A percentile compares a stretch with the other conserved stretches of the same genome.
Conservation (phyloP, 2,113 vertebrate species). For the Rousettus leschenaultii region DNA sequence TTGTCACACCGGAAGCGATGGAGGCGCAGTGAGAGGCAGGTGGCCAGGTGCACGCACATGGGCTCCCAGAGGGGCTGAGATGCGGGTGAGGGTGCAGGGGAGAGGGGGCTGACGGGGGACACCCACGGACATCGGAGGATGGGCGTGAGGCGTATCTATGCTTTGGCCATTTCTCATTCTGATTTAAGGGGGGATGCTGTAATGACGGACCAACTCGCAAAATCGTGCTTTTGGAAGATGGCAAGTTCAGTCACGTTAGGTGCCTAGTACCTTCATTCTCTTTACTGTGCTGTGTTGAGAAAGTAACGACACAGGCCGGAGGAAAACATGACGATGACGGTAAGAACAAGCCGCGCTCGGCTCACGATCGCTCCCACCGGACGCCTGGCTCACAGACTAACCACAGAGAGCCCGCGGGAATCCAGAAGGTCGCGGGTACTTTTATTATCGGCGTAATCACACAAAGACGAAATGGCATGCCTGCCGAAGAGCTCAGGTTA, state of each 20-base stretch:
- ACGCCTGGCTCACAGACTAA: accelerated
- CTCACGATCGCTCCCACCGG: accelerated
- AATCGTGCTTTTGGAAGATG: neutral
- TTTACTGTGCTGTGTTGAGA: neutral
- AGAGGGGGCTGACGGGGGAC: neutral
- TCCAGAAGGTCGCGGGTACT: accelerated
- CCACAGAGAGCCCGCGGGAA: accelerated
- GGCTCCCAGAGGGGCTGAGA: too few relatives aligned
- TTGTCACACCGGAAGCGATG: accelerated
- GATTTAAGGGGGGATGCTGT: neutral
- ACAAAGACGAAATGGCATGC: neutral
- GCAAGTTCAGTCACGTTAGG: neutral
- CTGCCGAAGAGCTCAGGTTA: neutral
- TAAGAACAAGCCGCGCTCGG: accelerated
- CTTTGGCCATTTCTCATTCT: neutral
- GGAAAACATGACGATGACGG: neutral
- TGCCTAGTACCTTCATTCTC: neutral
- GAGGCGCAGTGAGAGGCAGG: accelerated
- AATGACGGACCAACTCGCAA: neutral
- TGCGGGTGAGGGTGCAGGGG: accelerated
- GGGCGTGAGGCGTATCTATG: accelerated
- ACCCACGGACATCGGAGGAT: accelerated
- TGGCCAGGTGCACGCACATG: accelerated
- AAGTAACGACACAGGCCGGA: accelerated
- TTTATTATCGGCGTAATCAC: neutral